A percentile compares a stretch with the other conserved stretches of the same genome.
phyloP scores from a whole-genome alignment of 2,113 vertebrate species.

The Anarrhichthys ocellatus region DNA sequence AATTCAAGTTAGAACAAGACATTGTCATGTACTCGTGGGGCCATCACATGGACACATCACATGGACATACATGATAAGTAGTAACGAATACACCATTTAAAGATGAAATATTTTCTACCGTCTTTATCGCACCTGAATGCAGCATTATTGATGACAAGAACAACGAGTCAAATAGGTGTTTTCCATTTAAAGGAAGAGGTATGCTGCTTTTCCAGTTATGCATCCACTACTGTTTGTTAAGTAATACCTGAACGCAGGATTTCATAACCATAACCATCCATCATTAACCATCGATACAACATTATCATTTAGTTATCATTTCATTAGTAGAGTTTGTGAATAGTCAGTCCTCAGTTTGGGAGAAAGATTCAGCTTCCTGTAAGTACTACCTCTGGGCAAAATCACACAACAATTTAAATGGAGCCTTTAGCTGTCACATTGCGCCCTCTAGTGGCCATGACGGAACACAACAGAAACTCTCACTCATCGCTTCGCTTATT shows the following conservation, averaged over 20 bases:
- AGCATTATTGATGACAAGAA: background rate
- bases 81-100: background rate
- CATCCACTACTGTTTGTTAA: background rate
- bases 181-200: background rate
- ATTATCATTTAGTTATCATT: background rate
- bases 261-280: background rate
- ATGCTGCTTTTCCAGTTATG: background rate
- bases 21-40: background rate
- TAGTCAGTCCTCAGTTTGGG: background rate
- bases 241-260: slow-evolving; percentile 12
- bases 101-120: background rate
- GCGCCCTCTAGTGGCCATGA: background rate
- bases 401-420: accelerated
- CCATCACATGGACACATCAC: background rate
- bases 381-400: background rate
- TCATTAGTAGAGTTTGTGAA: background rate
- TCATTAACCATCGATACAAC: background rate
- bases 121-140: background rate
- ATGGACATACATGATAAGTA: background rate
- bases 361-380: background rate
- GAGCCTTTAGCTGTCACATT: background rate
- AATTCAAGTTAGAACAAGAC: background rate
- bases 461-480: background rate
- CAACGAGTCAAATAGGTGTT: background rate
- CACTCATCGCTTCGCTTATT: background rate